Conservation (phyloP, 2,113 vertebrate genomes). For the Callopanchax toddi region DNA sequence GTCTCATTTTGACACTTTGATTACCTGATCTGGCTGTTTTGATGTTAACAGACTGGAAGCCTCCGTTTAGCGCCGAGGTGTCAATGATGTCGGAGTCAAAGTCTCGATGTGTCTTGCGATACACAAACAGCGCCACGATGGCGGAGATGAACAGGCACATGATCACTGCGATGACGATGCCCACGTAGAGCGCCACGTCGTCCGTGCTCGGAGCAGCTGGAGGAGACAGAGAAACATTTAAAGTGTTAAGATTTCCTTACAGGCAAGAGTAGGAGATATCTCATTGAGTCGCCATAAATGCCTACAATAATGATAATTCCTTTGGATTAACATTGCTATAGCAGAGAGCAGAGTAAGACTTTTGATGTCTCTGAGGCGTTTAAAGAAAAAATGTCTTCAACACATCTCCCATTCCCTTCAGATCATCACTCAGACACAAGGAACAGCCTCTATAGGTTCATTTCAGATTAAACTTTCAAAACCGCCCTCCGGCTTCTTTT, state of each 20-base stretch:
- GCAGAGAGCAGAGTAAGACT: constrained; percentile 4
- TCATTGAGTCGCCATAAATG: constrained; percentile 1
- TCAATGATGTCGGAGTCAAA: constrained; percentile 95
- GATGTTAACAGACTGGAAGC: constrained; percentile 94
- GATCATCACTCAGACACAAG: constrained; percentile 27
- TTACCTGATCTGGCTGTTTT: constrained; percentile 94
- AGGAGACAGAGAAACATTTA: constrained; percentile 23
- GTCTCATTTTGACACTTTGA: background rate
- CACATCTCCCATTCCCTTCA: constrained; percentile 20
- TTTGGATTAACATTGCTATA: background rate
- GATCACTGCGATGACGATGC: constrained; percentile 91
- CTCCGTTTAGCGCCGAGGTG: constrained; percentile 91
- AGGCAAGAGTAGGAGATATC: background rate
- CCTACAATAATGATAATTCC: background rate
- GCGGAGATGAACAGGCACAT: constrained; percentile 93
- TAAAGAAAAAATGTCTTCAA: constrained; percentile 8
- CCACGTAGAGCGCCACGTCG: constrained; percentile 91
- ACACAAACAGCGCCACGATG: constrained; percentile 90
- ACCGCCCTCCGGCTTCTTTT: constrained; percentile 34
- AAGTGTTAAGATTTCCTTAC: background rate
- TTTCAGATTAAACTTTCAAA: constrained; percentile 55
- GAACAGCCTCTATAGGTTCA: constrained; percentile 28
- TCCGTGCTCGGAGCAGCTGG: constrained; percentile 91
- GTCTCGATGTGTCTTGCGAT: constrained; percentile 94
- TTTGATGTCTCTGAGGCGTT: background rate